Base-by-base conservation (phyloP, 2,113 vertebrate genomes). In the Lamprotornis superbus region DNA sequence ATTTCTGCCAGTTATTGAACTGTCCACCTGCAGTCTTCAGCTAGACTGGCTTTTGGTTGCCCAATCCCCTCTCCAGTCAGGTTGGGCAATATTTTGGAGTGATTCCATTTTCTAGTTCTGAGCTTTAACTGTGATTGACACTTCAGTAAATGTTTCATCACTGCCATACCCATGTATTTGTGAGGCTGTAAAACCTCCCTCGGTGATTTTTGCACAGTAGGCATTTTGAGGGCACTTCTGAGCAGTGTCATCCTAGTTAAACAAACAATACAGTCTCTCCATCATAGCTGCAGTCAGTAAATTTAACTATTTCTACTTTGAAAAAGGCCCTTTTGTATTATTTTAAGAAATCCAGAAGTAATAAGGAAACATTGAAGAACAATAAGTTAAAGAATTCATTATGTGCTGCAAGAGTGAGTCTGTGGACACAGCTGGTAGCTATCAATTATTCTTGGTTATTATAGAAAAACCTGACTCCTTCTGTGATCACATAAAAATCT, bases 401-500 rank as follows among this genome's bases (percentile, higher is more conserved):
- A 93, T 97, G 96, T 95, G 83, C 93, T 91, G 49, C 61, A 65
- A 82, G 92, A 96, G 92, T 33, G 92, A 61, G 87, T 42, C 86
- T 97, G 97, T 97, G 95, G 98, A 97, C 97, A 97, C 97, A 98
- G 97, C 98, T 98, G 98, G 97, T 95, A 98, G 97, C 97, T 83
- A 97, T 98, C 97, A 98, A 94, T 97, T 97, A 95, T 95, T 97
- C 90, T 94, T 92, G 88, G 96, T 97, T 94, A 96, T 97, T 97
- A 94, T 83, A 95, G 94, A 95, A 96, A 97, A 97, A 93, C 95
- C 94, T 96, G 95, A 94, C 90, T 91, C 92, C 94, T 97, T 77
- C 96, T 94, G 90, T 96, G 95, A 95, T 97, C 92, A 78, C 88
- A 94, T 96, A 96, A 95, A 98, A 89, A 97, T 82, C 95, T 97